Conservation (phyloP, 2,797 vertebrate species). For the Periparus ater region DNA sequence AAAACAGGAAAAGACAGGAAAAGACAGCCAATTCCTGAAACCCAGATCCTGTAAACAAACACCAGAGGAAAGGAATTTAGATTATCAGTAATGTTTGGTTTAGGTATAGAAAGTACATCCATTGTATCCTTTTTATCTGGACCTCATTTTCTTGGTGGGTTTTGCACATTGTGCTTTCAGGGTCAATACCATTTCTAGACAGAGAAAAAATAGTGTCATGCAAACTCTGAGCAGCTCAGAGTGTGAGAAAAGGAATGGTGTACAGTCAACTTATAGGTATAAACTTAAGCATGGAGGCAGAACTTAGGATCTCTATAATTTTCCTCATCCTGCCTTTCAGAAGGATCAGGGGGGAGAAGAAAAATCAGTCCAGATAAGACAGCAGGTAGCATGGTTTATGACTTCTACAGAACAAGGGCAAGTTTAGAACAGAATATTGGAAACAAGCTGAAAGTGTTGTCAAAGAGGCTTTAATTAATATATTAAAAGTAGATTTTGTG, state of each 20-base stretch:
- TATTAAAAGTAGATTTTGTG: background rate
- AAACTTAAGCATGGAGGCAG: background rate
- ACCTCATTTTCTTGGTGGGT: background rate
- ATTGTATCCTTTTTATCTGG: background rate
- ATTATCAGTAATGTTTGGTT: background rate
- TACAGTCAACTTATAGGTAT: background rate
- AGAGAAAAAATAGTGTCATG: background rate
- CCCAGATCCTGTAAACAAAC: constrained; percentile 21
- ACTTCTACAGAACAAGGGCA: background rate
- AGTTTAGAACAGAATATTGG: background rate
- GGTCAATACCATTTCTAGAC: background rate
- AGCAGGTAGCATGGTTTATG: background rate
- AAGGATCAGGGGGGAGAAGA: background rate
- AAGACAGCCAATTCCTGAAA: background rate
- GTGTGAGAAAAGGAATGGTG: background rate
- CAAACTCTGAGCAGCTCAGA: background rate
- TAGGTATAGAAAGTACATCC: background rate
- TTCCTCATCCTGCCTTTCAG: background rate
- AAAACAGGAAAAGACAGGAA: background rate
- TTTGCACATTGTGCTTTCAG: background rate
- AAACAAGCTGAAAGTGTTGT: background rate
- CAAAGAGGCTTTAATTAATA: background rate
- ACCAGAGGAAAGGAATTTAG: background rate
- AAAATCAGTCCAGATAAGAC: background rate
- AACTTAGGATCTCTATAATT: background rate